Conservation (phyloP, 2,113 vertebrate genomes). For the Hippocampus abdominalis region DNA sequence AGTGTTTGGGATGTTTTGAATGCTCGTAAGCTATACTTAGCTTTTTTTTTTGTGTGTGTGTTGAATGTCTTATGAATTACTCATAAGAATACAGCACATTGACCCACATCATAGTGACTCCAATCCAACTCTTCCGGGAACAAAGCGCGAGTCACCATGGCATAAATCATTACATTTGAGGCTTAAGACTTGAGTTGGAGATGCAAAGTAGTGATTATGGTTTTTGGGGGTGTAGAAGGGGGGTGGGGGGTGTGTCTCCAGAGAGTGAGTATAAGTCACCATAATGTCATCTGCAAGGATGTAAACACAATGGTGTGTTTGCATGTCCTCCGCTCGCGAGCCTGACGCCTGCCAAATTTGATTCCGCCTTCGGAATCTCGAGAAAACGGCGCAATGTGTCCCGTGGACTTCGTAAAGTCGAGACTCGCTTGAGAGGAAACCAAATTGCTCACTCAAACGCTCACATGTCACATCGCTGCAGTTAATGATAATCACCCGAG, state of each 20-base stretch:
- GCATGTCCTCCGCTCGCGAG: background rate
- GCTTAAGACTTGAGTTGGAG: slow-evolving; percentile 1
- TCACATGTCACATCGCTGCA: slow-evolving; percentile 60
- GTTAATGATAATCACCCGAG: slow-evolving; percentile 69
- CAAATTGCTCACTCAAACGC: slow-evolving; percentile 37
- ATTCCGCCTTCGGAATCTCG: slow-evolving; percentile 16
- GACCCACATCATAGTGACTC: background rate
- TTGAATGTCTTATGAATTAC: background rate
- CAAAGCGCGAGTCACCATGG: background rate
- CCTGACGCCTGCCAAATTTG: slow-evolving; percentile 9
- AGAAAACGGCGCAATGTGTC: background rate
- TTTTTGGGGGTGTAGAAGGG: background rate
- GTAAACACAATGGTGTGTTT: slow-evolving; percentile 6
- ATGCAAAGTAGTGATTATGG: slow-evolving; percentile 8
- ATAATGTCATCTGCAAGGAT: slow-evolving; percentile 5
- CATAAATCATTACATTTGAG: slow-evolving; percentile 8
- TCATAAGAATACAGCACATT: background rate
- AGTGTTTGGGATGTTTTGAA: background rate
- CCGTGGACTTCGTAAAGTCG: slow-evolving; percentile 6
- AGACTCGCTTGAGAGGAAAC: slow-evolving; percentile 36
- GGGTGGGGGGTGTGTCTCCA: background rate
- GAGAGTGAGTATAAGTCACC: slow-evolving; percentile 2
- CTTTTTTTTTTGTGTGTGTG: background rate
- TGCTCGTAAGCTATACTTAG: background rate
- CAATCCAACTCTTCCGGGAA: slow-evolving; percentile 2